Evolutionary conservation across 2,797 vertebrate species (phyloP).

Genomic region (Cuniculus paca): DNA sequence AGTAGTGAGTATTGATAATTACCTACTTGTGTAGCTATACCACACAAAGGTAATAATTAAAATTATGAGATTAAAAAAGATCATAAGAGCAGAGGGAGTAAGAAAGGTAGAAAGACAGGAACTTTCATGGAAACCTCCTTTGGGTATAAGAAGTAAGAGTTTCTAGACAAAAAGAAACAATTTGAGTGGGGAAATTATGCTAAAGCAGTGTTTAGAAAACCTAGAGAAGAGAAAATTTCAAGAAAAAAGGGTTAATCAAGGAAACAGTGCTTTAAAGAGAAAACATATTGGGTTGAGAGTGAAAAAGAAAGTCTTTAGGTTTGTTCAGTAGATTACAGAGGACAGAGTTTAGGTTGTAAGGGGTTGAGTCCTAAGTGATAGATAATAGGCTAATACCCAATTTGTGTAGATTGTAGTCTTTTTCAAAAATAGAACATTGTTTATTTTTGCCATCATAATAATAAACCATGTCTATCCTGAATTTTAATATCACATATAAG

Average conservation of each 20-base stretch:
- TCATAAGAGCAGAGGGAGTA: not conserved
- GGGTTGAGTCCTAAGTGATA: not conserved
- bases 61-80: not conserved
- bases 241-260: not conserved
- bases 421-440: slow-evolving; percentile 28
- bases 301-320: not conserved
- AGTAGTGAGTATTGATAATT: not conserved
- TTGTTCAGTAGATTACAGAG: not conserved
- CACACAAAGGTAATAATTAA: not conserved
- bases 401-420: not conserved
- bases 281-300: not conserved
- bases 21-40: not conserved
- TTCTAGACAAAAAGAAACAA: not conserved
- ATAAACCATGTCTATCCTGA: not conserved
- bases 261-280: not conserved
- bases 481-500: slow-evolving; percentile 53
- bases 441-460: slow-evolving; percentile 56
- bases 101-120: not conserved
- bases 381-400: not conserved
- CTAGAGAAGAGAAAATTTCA: not conserved
- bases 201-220: slow-evolving; percentile 19
- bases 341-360: not conserved
- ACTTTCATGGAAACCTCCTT: not conserved
- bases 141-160: not conserved
- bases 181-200: not conserved